Evolutionary conservation across 64 coral and sea anemone species (phyloP).

Genomic region (Pocillopora damicornis): DNA sequence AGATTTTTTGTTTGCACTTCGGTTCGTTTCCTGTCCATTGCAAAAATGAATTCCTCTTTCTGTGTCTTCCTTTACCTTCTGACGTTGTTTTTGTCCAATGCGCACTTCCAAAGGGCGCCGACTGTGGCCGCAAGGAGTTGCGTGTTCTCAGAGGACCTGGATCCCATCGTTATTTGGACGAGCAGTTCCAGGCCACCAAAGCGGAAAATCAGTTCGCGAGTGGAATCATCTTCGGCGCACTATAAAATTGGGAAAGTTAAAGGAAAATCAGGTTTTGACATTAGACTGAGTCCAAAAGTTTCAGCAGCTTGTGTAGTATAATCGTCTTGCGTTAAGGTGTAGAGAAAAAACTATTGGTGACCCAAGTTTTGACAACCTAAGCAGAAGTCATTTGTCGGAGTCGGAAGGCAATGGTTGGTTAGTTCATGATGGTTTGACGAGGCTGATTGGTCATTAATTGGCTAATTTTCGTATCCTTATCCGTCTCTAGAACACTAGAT

Average conservation of each 20-base stretch:
- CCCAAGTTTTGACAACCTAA: no score
- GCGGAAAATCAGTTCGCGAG: conserved; percentile 58
- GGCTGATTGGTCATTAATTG: background rate
- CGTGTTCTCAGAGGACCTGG: conserved; percentile 28
- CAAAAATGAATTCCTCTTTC: no score
- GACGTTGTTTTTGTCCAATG: conserved; percentile 56
- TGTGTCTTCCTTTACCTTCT: conserved; percentile 53
- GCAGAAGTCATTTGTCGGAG: no score
- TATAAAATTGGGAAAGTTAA: conserved; percentile 9
- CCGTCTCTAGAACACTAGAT: background rate
- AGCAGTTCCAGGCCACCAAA: conserved; percentile 62
- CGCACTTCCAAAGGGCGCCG: conserved; percentile 88
- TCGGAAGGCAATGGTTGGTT: no score
- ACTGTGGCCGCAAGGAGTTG: conserved; percentile 66
- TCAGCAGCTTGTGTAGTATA: no score
- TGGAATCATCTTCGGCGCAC: conserved; percentile 80
- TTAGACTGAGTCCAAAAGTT: no score
- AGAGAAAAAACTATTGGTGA: no score
- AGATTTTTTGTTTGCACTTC: no score
- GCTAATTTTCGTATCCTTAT: background rate
- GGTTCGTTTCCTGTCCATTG: no score
- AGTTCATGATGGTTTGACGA: no score
- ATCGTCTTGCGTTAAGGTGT: no score
- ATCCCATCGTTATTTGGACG: conserved; percentile 41
- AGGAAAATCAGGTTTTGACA: background rate